Base-by-base conservation (phyloP, 2,888 invertebrate genomes). In the Orchestes rusci region DNA sequence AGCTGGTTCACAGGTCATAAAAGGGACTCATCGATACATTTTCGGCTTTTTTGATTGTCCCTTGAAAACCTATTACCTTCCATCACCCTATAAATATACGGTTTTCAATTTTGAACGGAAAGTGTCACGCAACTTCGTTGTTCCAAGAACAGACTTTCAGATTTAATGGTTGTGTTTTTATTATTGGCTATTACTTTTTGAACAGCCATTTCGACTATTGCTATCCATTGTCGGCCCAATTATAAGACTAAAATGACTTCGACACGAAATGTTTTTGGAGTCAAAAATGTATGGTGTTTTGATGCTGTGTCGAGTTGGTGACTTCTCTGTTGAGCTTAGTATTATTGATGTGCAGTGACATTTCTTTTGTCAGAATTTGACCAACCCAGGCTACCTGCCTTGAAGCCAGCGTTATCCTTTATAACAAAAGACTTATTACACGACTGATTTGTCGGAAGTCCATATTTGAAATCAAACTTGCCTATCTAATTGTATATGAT, bases 381-480 rank as follows among this genome's bases (percentile, higher is more conserved):
- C 48, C 49, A 53, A 53, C 54, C 52, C 52, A 51, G 48, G 51
- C 49, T 49, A 49, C 49, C 49, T 49, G 49, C 31, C 39, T 35
- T 35, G 38, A 23, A 42, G 37, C 48, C 40, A 44, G 48, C 48
- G 48, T 44, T 48, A 44, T 30, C 48, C 44, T 37, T 44, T 27
- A 23, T 28, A 34, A 49, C 49, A 59, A 60, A 59, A 54, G 59
- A 58, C 60, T 58, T 57, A 62, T 60, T 61, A 60, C 55, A 60
- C 59, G 59, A 56, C 47, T 63, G 62, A 62, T 64, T 62, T 59
- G 56, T n/a, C n/a, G n/a, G n/a, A n/a, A n/a, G n/a, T n/a, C n/a
- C n/a, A n/a, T n/a, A n/a, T n/a, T n/a, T n/a, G n/a, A n/a, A n/a
- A n/a, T n/a, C n/a, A n/a, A n/a, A n/a, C n/a, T n/a, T n/a, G n/a